These are phyloP conservation scores for Dusona sp. DNA, from an alignment of 2,888 invertebrate species.

Conservation along the genomic window DNA sequence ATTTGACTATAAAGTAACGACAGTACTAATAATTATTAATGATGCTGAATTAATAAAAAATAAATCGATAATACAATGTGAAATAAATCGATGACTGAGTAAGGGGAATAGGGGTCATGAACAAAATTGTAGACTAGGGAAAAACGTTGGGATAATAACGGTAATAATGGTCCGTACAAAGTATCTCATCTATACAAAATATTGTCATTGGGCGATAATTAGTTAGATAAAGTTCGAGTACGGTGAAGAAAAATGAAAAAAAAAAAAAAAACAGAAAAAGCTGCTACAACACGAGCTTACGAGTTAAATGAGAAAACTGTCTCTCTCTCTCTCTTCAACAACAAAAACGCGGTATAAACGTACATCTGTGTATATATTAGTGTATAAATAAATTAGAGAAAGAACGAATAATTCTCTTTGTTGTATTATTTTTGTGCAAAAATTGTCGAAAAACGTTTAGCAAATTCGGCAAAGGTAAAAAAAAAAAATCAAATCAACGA, in stretches of 20 bases:
- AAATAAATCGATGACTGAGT: background rate
- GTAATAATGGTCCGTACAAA: conserved; percentile 46
- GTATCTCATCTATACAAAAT: conserved; percentile 58
- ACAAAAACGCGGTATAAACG: conserved; percentile 48
- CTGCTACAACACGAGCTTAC: conserved; percentile 44
- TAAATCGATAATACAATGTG: background rate
- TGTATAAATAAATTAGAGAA: conserved; percentile 48
- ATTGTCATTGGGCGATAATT: conserved; percentile 16
- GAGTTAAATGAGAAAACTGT: conserved; percentile 33
- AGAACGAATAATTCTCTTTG: background rate
- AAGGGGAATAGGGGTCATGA: background rate
- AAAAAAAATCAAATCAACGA: conserved; percentile 4
- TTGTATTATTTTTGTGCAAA: background rate
- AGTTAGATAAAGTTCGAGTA: conserved; percentile 51
- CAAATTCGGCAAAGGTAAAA: background rate
- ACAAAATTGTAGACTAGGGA: background rate
- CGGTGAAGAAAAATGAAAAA: conserved; percentile 1
- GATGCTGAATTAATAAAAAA: background rate
- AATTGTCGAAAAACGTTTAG: conserved; percentile 4
- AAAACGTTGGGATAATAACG: conserved; percentile 6
- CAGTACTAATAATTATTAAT: background rate
- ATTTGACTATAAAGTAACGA: background rate
- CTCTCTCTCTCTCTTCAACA: conserved; percentile 20
- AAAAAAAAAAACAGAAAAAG: conserved; percentile 22
- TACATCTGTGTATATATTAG: conserved; percentile 29